Percentiles rank a stretch among this genome's conserved stretches.
phyloP scores from a whole-genome alignment of 2,113 vertebrate genomes.

The Paramormyrops kingsleyae region DNA sequence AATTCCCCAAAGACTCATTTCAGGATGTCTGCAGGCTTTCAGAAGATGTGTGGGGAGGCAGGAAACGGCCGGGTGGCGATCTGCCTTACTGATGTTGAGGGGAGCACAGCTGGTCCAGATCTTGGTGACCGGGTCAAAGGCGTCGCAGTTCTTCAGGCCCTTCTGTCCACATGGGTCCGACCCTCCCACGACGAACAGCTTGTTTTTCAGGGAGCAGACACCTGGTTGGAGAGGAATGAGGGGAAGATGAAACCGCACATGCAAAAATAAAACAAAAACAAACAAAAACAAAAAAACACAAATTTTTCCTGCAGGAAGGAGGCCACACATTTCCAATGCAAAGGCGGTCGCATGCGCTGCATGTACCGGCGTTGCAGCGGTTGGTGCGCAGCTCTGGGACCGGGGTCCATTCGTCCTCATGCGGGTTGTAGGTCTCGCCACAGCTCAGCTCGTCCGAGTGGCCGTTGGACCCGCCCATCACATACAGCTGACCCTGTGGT shows the following conservation, averaged over 20 bases:
- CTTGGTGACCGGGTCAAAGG: slow-evolving; percentile 90
- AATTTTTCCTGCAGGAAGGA: not conserved
- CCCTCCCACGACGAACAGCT: slow-evolving; percentile 89
- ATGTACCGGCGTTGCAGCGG: slow-evolving; percentile 89
- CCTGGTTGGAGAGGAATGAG: slow-evolving; percentile 51
- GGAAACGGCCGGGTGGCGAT: not conserved
- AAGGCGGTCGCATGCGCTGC: not conserved
- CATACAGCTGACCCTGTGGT: slow-evolving; percentile 83
- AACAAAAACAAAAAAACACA: too few species aligned
- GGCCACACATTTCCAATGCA: not conserved
- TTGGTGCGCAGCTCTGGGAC: slow-evolving; percentile 92
- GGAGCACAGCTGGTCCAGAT: slow-evolving; percentile 86
- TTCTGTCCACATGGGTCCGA: slow-evolving; percentile 97
- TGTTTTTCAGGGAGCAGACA: slow-evolving; percentile 86
- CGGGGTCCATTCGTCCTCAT: slow-evolving; percentile 80
- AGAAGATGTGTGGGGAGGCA: not conserved
- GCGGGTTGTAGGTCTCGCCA: slow-evolving; percentile 86
- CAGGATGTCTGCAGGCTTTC: not conserved
- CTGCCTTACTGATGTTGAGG: slow-evolving; percentile 80
- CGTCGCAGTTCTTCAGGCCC: slow-evolving; percentile 94
- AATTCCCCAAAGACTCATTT: too few species aligned
- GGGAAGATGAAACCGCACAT: not conserved
- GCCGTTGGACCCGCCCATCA: slow-evolving; percentile 92
- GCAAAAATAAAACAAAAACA: not conserved
- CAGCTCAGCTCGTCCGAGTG: slow-evolving; percentile 95